Evolutionary conservation across 2,888 invertebrate species (phyloP).

Genomic region (Glyphotaelius pellucidus): DNA sequence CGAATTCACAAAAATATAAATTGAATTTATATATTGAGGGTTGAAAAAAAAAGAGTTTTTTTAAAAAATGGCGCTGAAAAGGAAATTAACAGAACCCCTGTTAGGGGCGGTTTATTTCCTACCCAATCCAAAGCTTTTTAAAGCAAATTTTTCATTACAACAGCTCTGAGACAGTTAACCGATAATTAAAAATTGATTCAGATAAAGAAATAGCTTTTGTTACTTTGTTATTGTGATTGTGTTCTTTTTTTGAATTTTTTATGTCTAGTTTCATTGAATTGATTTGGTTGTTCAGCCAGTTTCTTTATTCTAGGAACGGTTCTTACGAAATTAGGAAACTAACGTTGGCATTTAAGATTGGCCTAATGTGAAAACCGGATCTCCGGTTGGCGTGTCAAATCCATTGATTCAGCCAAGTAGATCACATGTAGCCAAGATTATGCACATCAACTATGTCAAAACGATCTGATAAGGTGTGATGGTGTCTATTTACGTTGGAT

Average conservation of each 20-base stretch:
- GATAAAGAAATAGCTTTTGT: neutral
- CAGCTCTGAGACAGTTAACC: neutral
- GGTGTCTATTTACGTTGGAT: neutral
- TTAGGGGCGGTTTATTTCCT: neutral
- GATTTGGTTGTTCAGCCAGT: neutral
- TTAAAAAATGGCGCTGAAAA: neutral
- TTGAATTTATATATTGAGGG: neutral
- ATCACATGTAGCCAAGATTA: neutral
- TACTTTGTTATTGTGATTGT: neutral
- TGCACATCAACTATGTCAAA: neutral
- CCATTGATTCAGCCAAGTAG: neutral
- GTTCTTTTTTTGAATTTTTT: neutral
- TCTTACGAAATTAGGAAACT: neutral
- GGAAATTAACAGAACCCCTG: neutral
- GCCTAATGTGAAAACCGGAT: neutral
- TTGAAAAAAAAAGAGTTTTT: neutral
- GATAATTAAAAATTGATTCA: neutral
- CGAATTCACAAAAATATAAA: neutral
- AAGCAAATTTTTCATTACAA: neutral
- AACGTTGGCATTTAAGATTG: neutral
- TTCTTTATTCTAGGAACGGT: neutral
- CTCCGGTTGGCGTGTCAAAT: neutral
- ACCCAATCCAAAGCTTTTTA: neutral
- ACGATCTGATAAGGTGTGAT: neutral
- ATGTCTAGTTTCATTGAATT: conserved; percentile 2